Base-by-base conservation (phyloP, 2,888 invertebrate genomes). In the Arctia plantaginis region DNA sequence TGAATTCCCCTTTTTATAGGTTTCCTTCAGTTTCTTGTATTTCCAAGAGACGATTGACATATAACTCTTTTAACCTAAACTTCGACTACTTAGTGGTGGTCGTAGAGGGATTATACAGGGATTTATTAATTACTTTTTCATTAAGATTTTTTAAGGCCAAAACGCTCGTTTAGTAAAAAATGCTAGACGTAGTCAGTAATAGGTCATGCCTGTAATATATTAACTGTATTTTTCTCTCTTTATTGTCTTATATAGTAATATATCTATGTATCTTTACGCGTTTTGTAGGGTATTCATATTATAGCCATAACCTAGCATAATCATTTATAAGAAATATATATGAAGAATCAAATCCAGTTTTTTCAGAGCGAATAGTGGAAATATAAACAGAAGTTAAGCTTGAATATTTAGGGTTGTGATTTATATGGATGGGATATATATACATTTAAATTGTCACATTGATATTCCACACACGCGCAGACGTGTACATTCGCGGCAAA, bases 401-500 rank as follows among this genome's bases (percentile, higher is more conserved):
- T 75, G 78, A 87, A 86, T 88, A 87, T 88, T 88, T 82, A 84
- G 74, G 72, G 66, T 62, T 73, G 77, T 84, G 81, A 86, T 88
- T 85, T 87, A 84, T 85, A 87, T 83, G 82, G 76, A 85, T 86
- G 80, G 77, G 47, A 80, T 81, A 78, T 83, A 73, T 72, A 79
- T 84, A 84, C 81, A 87, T 87, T 86, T 85, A 83, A 86, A 85
- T 85, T 83, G 82, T 81, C 84, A 78, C 82, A 87, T 87, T 85
- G 85, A 83, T 86, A 86, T 88, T 87, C 87, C 72, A 76, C 76
- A 67, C 23, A 41, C 79, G 72, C 71, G 69, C 73, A 82, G 71
- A 75, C 77, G 27, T 76, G 76, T 82, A 80, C 75, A 78, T 79
- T 84, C 71, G 75, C 74, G 74, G 82, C 72, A 82, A 82, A 86